phyloP scores from a whole-genome alignment of 2,113 vertebrate genomes.

The Dascyllus trimaculatus region DNA sequence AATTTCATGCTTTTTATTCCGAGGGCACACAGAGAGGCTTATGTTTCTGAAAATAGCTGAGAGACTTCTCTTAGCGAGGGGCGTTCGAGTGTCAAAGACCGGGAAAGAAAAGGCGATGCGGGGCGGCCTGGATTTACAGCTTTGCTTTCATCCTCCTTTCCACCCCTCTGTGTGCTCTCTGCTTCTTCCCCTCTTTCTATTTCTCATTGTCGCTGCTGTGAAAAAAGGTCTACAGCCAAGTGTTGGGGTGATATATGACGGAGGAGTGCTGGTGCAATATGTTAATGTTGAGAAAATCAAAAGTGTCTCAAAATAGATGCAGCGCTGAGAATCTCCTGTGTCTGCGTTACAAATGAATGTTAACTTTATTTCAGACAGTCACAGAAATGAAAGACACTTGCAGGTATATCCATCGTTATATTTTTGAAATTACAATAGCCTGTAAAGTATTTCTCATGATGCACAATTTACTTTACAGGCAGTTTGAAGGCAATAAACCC shows the following conservation, averaged over 20 bases:
- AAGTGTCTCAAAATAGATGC: not conserved
- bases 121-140: slow-evolving; percentile 69
- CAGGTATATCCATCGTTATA: too few species aligned
- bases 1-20: slow-evolving; percentile 68
- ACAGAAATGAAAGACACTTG: not conserved
- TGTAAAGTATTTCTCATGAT: too few species aligned
- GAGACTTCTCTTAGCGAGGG: slow-evolving; percentile 61
- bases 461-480: too few species aligned
- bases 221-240: slow-evolving; percentile 53
- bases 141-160: slow-evolving; percentile 67
- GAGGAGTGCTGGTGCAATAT: slow-evolving; percentile 40
- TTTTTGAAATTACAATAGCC: too few species aligned
- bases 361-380: not conserved
- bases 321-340: not conserved
- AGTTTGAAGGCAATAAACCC: too few species aligned
- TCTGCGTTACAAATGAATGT: not conserved
- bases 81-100: slow-evolving; percentile 54
- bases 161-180: slow-evolving; percentile 32
- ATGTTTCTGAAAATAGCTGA: slow-evolving; percentile 75
- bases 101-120: slow-evolving; percentile 53
- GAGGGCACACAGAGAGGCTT: slow-evolving; percentile 55
- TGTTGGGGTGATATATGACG: slow-evolving; percentile 46
- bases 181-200: slow-evolving; percentile 21
- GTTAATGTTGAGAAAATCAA: slow-evolving; percentile 37
- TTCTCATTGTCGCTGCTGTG: slow-evolving; percentile 28